These are phyloP conservation scores for Reinhardtius hippoglossoides DNA, from an alignment of 2,113 vertebrate genomes.

Conservation along the genomic window DNA sequence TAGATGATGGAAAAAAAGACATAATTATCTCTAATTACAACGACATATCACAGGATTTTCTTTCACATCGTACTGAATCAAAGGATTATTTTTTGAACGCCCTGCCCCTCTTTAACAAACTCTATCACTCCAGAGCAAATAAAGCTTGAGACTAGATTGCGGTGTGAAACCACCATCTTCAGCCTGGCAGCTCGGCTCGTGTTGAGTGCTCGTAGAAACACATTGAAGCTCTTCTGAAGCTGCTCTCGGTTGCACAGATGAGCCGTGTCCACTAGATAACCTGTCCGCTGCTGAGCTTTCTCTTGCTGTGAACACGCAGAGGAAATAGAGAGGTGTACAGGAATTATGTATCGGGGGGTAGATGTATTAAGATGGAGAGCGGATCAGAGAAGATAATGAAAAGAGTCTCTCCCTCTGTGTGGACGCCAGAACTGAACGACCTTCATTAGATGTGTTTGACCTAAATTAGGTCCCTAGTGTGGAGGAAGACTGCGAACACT, in stretches of 20 bases:
- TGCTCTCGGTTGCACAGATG: conserved; percentile 44
- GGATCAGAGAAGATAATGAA: conserved; percentile 39
- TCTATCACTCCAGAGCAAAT: conserved; percentile 35
- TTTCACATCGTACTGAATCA: conserved; percentile 61
- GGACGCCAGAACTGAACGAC: conserved; percentile 61
- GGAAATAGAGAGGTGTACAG: conserved; percentile 20
- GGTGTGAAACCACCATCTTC: conserved; percentile 59
- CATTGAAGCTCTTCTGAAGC: conserved; percentile 40
- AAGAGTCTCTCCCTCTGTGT: conserved; percentile 63
- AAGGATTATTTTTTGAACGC: conserved; percentile 59
- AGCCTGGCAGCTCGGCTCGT: conserved; percentile 65
- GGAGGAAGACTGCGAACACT: conserved; percentile 39
- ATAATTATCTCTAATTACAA: conserved; percentile 52
- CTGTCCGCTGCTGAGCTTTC: conserved; percentile 39
- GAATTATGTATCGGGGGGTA: conserved; percentile 13
- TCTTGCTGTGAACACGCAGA: conserved; percentile 39
- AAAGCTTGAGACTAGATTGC: conserved; percentile 50
- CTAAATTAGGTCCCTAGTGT: conserved; percentile 82
- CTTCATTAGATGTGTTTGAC: conserved; percentile 75
- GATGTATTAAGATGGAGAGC: conserved; percentile 42
- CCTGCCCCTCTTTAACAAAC: conserved; percentile 27
- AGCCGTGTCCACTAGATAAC: conserved; percentile 31
- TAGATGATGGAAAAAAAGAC: conserved; percentile 27
- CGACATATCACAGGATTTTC: conserved; percentile 67
- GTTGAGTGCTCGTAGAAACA: conserved; percentile 59